Evolutionary conservation across 2,888 invertebrate genomes (phyloP), one percentile per base, ranked within the genome.

Genomic region (Schizaphis graminum): DNA sequence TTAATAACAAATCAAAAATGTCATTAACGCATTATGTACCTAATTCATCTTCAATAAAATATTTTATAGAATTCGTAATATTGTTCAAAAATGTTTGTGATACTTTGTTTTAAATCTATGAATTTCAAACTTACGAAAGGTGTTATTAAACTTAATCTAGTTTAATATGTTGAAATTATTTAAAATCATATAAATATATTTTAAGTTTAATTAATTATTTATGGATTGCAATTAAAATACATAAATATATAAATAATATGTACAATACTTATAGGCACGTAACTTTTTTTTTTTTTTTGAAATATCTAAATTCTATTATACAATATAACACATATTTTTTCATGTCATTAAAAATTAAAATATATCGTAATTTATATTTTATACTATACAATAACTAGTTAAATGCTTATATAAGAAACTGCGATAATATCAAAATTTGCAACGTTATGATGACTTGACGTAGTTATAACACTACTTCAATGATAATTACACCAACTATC

Each of bases 271-370:
- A 67, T 35, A 67, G 16, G 16, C 35, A 67, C 67, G 67, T 67
- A 67, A 67, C 7, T 35, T 28, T 28, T 61, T 28, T 26, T 57
- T 26, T 61, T 67, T 28, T 61, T 67, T 67, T 67, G 4, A 67
- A 67, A 67, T n/a, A 67, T 67, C 67, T 67, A 67, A 67, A n/a
- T 67, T 67, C 16, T 67, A 67, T 61, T 35, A 67, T 67, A 35
- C n/a, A 67, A 67, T 67, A 67, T 67, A 16, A 7, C 35, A 67
- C 67, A 67, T 35, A 67, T 67, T 49, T 53, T 35, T 49, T 53
- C 35, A 88, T 88, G 88, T 53, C 86, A 67, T 67, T 67, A 67
- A 67, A 67, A 35, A 67, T 67, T 35, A 67, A 67, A 67, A 67
- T 35, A 67, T 35, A 67, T 67, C 67, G 67, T 67, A 35, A 35